Conservation (phyloP, 2,888 invertebrate genomes). For the Drosophila falleni region DNA sequence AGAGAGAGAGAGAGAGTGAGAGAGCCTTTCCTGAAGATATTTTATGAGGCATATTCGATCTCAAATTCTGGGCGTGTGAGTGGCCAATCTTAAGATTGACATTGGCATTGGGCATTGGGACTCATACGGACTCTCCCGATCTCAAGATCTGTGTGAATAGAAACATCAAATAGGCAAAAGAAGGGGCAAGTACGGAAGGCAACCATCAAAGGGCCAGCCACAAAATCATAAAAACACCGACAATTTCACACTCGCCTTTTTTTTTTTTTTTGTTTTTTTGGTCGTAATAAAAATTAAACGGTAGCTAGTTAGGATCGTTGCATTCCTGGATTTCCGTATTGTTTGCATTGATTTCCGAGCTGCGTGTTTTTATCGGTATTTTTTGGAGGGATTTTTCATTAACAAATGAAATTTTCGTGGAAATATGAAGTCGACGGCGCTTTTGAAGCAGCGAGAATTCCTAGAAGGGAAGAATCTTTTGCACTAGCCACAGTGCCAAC, state of each 20-base stretch:
- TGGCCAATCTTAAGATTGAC: slow-evolving; percentile 58
- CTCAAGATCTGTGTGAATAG: slow-evolving; percentile 63
- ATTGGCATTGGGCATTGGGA: slow-evolving; percentile 45
- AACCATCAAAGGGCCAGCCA: slow-evolving; percentile 67
- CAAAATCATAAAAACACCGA: slow-evolving; percentile 69
- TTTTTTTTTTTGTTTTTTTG: slow-evolving; percentile 6
- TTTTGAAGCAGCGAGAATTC: slow-evolving; percentile 66
- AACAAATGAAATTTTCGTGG: slow-evolving; percentile 68
- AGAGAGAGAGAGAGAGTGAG: slow-evolving; percentile 6
- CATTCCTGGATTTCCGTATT: slow-evolving; percentile 60
- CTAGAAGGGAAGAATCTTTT: slow-evolving; percentile 46
- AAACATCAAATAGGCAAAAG: slow-evolving; percentile 72
- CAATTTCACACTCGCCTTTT: slow-evolving; percentile 73
- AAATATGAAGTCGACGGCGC: slow-evolving; percentile 62
- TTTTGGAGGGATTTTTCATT: slow-evolving; percentile 60
- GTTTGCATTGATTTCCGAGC: slow-evolving; percentile 66
- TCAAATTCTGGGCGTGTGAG: slow-evolving; percentile 41
- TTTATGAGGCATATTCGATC: slow-evolving; percentile 55
- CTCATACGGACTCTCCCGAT: slow-evolving; percentile 7
- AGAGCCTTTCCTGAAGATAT: slow-evolving; percentile 40
- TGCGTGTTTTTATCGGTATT: slow-evolving; percentile 34
- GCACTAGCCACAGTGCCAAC: slow-evolving; percentile 24
- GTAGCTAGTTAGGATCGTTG: slow-evolving; percentile 76
- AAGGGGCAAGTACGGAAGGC: slow-evolving; percentile 3
- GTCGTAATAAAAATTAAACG: slow-evolving; percentile 80